Percentiles rank a stretch among this genome's conserved stretches.
phyloP scores from a whole-genome alignment of 2,888 invertebrate species.

The Toxonevra muliebris region DNA sequence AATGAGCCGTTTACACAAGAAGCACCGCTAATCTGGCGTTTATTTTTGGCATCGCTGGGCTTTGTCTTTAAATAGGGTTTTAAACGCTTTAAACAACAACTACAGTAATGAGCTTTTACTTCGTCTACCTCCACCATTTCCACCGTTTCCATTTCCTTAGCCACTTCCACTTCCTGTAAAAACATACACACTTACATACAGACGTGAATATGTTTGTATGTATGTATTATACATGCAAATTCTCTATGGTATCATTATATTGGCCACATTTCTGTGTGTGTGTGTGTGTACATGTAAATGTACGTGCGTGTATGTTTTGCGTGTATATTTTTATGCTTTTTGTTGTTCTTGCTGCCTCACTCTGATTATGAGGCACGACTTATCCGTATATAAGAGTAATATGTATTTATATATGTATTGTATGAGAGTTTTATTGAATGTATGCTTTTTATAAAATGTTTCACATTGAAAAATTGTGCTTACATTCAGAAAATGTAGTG shows the following conservation, averaged over 20 bases:
- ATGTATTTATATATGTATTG: no score
- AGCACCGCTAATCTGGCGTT: conserved; percentile 40
- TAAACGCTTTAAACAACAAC: conserved; percentile 1
- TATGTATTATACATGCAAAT: background rate
- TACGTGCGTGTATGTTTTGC: conserved; percentile 2
- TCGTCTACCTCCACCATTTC: background rate
- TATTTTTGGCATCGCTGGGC: conserved; percentile 30
- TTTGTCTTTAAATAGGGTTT: conserved; percentile 14
- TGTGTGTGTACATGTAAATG: background rate
- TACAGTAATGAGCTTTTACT: conserved; percentile 4
- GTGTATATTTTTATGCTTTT: background rate
- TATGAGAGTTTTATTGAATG: no score
- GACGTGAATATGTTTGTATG: background rate
- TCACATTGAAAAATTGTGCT: no score
- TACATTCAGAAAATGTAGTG: no score
- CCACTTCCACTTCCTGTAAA: background rate
- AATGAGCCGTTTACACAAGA: conserved; percentile 7
- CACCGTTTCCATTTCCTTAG: background rate
- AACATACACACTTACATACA: conserved; percentile 7
- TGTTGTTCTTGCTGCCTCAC: no score
- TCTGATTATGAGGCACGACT: no score
- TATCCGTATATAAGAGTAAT: no score
- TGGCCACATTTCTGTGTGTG: background rate
- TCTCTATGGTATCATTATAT: background rate
- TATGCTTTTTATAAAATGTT: no score